Percentiles rank a stretch among this genome's conserved stretches.
Conservation (phyloP, 23 tunicate species). For the Halocynthia aurantium region DNA sequence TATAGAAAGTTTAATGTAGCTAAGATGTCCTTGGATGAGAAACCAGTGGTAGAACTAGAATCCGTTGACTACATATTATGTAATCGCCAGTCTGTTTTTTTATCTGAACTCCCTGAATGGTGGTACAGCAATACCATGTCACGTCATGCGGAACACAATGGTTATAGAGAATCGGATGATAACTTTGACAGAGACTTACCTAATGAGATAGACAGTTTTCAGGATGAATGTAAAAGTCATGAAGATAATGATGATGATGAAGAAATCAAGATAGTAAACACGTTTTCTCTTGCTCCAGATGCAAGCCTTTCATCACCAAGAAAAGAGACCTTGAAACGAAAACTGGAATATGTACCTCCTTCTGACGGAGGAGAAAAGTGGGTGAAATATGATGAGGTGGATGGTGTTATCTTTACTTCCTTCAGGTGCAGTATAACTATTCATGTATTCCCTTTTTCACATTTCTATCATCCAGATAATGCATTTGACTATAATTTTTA, state of each 20-base stretch:
- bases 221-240: not conserved
- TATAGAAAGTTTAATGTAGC: too few species aligned
- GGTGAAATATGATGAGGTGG: not conserved
- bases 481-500: too few species aligned
- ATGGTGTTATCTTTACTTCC: not conserved
- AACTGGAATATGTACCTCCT: too few species aligned
- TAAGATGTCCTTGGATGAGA: not conserved
- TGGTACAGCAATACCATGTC: not conserved
- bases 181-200: too few species aligned
- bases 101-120: constrained; percentile 2
- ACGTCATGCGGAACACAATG: too few species aligned
- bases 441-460: too few species aligned
- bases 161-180: too few species aligned
- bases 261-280: constrained; percentile 3
- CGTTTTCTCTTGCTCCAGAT: not conserved
- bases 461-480: too few species aligned
- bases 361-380: too few species aligned
- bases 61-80: not conserved
- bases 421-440: not conserved
- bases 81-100: not conserved
- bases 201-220: too few species aligned
- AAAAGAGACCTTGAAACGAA: too few species aligned
- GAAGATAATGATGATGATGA: not conserved
- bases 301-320: not conserved
- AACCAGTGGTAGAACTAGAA: constrained; percentile 2